Evolutionary conservation across 1,140 invertebrate genomes (phyloP).

Genomic region (Prorops nasuta): DNA sequence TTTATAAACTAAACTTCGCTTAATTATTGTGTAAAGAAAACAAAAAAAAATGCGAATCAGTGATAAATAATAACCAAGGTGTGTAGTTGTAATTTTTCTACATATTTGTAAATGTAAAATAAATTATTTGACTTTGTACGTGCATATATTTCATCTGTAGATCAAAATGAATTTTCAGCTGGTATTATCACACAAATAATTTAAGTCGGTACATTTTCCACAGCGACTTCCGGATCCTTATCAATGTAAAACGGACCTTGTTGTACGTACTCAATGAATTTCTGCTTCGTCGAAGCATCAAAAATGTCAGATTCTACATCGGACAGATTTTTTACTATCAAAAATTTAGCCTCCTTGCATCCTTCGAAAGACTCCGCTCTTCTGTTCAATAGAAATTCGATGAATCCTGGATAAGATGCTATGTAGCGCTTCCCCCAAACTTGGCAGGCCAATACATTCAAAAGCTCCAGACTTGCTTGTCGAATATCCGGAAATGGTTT

Average conservation of each 20-base stretch:
- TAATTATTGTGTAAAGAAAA: not conserved
- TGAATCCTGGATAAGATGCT: slow-evolving; percentile 61
- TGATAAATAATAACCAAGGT: slow-evolving; percentile 1
- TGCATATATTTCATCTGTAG: slow-evolving; percentile 20
- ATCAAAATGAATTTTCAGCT: slow-evolving; percentile 8
- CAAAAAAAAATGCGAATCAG: slow-evolving; percentile 14
- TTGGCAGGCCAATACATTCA: slow-evolving; percentile 57
- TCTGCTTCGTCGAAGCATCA: slow-evolving; percentile 60
- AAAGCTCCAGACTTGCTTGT: slow-evolving; percentile 56
- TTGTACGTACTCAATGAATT: slow-evolving; percentile 65
- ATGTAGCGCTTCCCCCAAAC: slow-evolving; percentile 67
- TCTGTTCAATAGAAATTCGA: slow-evolving; percentile 75
- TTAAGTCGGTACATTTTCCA: slow-evolving; percentile 63
- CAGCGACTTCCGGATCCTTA: slow-evolving; percentile 66
- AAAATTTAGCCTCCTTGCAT: slow-evolving; percentile 72
- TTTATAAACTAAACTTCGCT: slow-evolving; percentile 23
- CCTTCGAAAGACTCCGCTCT: slow-evolving; percentile 68
- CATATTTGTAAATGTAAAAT: slow-evolving; percentile 29
- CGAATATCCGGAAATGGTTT: slow-evolving; percentile 67
- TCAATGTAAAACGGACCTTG: slow-evolving; percentile 74
- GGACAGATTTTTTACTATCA: slow-evolving; percentile 66
- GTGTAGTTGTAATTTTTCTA: slow-evolving; percentile 11
- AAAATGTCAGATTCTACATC: slow-evolving; percentile 63
- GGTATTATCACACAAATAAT: not conserved
- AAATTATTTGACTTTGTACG: slow-evolving; percentile 43